Conservation (phyloP, 2,888 invertebrate species). For the Eupithecia subumbrata region DNA sequence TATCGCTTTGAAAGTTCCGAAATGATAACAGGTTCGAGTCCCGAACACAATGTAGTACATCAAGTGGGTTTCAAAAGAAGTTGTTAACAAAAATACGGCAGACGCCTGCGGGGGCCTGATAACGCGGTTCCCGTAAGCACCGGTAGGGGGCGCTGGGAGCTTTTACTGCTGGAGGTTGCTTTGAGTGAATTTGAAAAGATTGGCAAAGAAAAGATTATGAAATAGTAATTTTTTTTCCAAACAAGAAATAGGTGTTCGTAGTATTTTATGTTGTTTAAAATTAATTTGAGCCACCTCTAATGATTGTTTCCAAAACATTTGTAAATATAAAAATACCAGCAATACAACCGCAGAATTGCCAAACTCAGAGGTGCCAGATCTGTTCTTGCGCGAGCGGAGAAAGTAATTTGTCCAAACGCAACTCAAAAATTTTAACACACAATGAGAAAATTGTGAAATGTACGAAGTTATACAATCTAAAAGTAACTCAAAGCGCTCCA, state of each 20-base stretch:
- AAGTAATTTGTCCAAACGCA: not conserved
- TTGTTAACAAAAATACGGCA: conserved; percentile 81
- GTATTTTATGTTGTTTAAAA: not conserved
- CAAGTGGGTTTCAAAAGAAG: conserved; percentile 78
- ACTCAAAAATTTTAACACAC: too few species aligned
- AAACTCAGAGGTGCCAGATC: not conserved
- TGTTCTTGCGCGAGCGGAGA: not conserved
- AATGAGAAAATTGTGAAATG: not conserved
- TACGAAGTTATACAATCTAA: not conserved
- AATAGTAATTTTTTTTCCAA: not conserved
- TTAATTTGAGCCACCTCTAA: not conserved
- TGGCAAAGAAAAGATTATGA: not conserved
- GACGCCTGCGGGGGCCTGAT: conserved; percentile 76
- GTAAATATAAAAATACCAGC: not conserved
- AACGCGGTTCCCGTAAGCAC: conserved; percentile 62
- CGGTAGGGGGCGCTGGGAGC: conserved; percentile 12
- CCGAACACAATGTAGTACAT: conserved; percentile 55
- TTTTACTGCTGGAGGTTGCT: conserved; percentile 9
- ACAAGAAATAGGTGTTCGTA: not conserved
- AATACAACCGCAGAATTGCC: not conserved
- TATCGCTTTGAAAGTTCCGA: conserved; percentile 33
- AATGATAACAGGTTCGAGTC: conserved; percentile 41
- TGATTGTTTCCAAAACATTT: too few species aligned
- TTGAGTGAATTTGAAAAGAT: conserved; percentile 16
- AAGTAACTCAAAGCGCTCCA: not conserved